These are phyloP conservation scores for Choloepus didactylus DNA, from an alignment of 2,797 vertebrate genomes.

Conservation along the genomic window DNA sequence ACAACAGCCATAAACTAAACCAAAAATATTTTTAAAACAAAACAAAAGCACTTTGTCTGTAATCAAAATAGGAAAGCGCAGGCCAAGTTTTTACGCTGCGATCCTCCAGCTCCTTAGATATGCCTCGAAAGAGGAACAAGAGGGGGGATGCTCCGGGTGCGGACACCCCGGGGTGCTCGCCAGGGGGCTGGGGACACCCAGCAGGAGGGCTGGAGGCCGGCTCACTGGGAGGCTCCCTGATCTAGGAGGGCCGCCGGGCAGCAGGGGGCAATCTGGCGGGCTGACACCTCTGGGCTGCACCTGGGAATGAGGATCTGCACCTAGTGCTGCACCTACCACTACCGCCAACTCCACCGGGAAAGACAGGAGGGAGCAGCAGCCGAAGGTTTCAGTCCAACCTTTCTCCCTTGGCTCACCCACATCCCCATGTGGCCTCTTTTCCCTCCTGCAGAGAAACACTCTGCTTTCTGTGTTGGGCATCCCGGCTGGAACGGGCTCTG, in stretches of 20 bases:
- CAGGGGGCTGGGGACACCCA: background rate
- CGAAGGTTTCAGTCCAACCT: background rate
- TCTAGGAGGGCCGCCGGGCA: background rate
- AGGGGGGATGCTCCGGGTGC: background rate
- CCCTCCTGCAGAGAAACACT: background rate
- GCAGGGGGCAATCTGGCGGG: background rate
- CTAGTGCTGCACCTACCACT: background rate
- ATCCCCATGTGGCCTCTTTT: background rate
- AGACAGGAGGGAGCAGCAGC: background rate
- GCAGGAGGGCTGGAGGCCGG: background rate
- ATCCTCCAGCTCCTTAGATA: background rate
- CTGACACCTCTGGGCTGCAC: background rate
- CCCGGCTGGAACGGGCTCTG: background rate
- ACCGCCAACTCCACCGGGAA: background rate
- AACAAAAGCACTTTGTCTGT: background rate
- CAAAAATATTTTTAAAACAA: constrained; percentile 24
- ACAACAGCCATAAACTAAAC: background rate
- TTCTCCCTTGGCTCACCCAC: background rate
- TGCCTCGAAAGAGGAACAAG: background rate
- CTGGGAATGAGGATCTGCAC: background rate
- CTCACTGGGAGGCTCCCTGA: background rate
- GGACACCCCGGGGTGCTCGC: no score
- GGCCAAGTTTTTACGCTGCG: background rate
- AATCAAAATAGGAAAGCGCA: background rate
- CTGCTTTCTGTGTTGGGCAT: background rate